Conservation (phyloP, 2,113 vertebrate species). For the Triplophysa dalaica region DNA sequence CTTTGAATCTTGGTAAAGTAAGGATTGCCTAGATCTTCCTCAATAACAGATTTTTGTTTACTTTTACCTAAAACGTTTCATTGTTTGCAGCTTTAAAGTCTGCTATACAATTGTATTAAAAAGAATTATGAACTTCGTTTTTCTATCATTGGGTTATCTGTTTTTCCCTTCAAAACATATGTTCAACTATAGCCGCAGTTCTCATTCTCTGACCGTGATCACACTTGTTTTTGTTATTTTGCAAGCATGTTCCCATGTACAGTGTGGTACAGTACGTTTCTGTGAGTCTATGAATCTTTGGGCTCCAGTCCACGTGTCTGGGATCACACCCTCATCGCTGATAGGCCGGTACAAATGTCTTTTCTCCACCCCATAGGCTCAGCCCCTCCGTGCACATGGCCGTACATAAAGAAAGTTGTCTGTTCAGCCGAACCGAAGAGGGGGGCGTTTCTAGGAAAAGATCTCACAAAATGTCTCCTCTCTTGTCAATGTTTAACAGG, state of each 20-base stretch:
- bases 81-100: no score
- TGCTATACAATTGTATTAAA: no score
- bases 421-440: slow-evolving; percentile 12
- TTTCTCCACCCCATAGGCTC: neutral
- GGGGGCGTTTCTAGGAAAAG: slow-evolving; percentile 36
- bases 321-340: neutral
- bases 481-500: slow-evolving; percentile 53
- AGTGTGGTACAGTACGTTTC: slow-evolving; percentile 29
- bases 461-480: neutral
- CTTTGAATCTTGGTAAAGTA: no score
- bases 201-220: neutral
- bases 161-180: neutral
- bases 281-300: slow-evolving; percentile 18
- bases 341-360: neutral
- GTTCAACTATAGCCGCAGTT: neutral
- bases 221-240: neutral
- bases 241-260: slow-evolving; percentile 7
- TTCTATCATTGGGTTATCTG: neutral
- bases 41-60: no score
- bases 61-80: no score
- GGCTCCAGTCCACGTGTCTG: slow-evolving; percentile 24
- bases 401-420: slow-evolving; percentile 12
- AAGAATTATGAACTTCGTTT: no score
- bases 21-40: no score
- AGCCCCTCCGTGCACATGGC: neutral